Conservation (phyloP, 1,140 invertebrate species). For the Sinella curviseta region DNA sequence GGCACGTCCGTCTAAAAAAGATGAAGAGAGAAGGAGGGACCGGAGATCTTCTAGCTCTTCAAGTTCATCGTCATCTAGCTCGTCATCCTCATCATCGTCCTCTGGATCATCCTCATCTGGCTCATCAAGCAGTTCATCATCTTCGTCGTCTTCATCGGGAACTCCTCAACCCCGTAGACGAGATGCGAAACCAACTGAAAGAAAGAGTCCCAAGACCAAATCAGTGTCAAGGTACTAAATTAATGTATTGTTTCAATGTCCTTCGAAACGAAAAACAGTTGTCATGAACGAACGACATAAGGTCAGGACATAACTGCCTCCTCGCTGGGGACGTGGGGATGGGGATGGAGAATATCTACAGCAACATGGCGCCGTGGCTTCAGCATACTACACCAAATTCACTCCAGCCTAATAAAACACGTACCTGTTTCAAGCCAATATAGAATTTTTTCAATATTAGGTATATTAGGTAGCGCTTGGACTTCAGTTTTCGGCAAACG, state of each 20-base stretch:
- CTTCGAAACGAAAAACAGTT: no score
- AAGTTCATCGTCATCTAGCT: conserved; percentile 39
- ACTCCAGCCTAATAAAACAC: no score
- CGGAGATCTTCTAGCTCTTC: conserved; percentile 41
- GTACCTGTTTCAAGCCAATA: no score
- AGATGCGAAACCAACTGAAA: conserved; percentile 30
- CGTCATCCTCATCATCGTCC: conserved; percentile 34
- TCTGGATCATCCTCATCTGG: conserved; percentile 40
- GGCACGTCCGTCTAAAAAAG: conserved; percentile 40
- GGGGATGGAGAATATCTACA: no score
- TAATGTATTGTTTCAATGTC: background rate
- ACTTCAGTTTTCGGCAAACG: no score
- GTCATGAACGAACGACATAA: no score
- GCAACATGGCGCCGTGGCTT: no score
- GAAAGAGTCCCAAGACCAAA: conserved; percentile 36
- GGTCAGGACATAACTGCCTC: no score
- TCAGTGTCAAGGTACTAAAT: background rate
- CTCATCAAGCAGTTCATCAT: conserved; percentile 34
- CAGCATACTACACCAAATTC: no score
- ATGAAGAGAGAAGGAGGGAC: conserved; percentile 37
- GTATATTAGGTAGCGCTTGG: no score
- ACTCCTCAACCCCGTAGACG: conserved; percentile 32
- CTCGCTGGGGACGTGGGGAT: no score
- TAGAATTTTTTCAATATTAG: no score
- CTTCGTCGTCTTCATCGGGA: conserved; percentile 38